These are phyloP conservation scores for Pogonus chalceus DNA, from an alignment of 1,140 invertebrate genomes.

Conservation along the genomic window DNA sequence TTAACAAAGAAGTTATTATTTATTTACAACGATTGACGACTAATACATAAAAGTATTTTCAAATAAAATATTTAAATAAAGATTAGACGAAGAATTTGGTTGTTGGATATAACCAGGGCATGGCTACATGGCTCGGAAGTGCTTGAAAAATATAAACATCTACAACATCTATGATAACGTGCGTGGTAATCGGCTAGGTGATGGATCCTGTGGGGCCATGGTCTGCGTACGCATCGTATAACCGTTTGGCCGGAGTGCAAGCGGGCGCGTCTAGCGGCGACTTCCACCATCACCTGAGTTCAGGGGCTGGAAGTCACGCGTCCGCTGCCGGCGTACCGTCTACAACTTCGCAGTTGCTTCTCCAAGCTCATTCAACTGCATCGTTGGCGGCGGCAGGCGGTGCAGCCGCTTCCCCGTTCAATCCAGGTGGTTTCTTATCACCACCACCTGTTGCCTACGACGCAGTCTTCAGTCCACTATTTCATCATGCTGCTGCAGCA, in stretches of 20 bases:
- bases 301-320: slow-evolving; percentile 20
- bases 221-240: slow-evolving; percentile 62
- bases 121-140: not conserved
- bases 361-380: slow-evolving; percentile 51
- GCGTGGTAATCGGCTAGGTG: not conserved
- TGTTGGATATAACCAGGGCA: slow-evolving; percentile 6
- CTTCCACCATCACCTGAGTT: slow-evolving; percentile 51
- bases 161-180: not conserved
- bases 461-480: slow-evolving; percentile 57
- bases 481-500: slow-evolving; percentile 49
- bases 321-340: slow-evolving; percentile 41
- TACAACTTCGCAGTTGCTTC: slow-evolving; percentile 48
- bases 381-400: slow-evolving; percentile 34
- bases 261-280: slow-evolving; percentile 46
- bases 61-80: not conserved
- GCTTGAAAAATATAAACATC: not conserved
- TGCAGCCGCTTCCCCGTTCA: slow-evolving; percentile 49
- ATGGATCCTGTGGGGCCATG: slow-evolving; percentile 74
- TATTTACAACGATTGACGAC: not conserved
- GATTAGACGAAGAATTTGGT: not conserved
- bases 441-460: slow-evolving; percentile 58
- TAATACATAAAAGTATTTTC: not conserved
- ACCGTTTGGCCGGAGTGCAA: slow-evolving; percentile 51
- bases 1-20: not conserved
- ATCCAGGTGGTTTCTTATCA: slow-evolving; percentile 57